A percentile compares a stretch with the other conserved stretches of the same genome.
Evolutionary conservation across 2,797 vertebrate genomes (phyloP).

Genomic region (Rhinogobio ventralis): DNA sequence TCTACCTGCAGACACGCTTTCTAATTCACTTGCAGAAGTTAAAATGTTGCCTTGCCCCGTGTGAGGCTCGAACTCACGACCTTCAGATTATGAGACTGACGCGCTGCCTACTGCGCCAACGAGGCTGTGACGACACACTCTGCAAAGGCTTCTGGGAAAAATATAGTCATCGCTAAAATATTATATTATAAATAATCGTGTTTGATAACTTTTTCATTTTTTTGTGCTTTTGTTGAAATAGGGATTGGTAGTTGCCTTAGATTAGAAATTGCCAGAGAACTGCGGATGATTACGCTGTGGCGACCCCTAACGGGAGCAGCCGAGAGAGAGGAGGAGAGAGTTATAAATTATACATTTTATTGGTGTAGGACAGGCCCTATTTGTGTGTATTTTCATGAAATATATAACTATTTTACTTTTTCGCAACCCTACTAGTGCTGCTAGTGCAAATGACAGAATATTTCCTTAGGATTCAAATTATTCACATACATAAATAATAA

Average conservation of each 20-base stretch:
- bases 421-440: background rate
- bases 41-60: background rate
- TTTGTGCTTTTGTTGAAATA: background rate
- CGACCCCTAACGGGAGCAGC: background rate
- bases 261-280: background rate
- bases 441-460: background rate
- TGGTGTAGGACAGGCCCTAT: background rate
- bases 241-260: background rate
- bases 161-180: background rate
- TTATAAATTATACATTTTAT: background rate
- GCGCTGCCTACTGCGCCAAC: conserved; percentile 26
- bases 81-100: conserved; percentile 30
- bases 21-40: background rate
- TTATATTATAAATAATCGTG: rapidly evolving
- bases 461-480: background rate
- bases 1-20: too few species aligned
- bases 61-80: conserved; percentile 36
- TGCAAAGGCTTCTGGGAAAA: background rate
- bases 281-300: background rate
- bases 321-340: background rate
- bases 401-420: background rate
- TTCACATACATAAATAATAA: background rate
- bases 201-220: background rate
- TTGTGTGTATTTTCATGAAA: background rate
- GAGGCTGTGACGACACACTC: rapidly evolving